Evolutionary conservation across 2,888 invertebrate genomes (phyloP).

Genomic region (Nephrocerus scutellatus): DNA sequence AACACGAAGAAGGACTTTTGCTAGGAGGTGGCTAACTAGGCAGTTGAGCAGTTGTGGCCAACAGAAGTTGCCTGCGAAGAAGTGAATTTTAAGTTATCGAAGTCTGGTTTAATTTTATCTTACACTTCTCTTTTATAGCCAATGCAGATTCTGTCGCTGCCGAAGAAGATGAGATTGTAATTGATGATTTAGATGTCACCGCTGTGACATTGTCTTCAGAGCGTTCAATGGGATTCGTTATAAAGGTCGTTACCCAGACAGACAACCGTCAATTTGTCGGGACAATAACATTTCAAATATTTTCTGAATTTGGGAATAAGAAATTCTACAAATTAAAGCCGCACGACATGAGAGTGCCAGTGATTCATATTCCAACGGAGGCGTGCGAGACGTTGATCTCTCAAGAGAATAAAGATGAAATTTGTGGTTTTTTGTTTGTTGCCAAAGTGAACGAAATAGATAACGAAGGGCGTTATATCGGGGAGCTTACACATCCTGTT

Average conservation of each 20-base stretch:
- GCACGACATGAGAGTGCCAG: slow-evolving; percentile 70
- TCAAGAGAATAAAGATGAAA: slow-evolving; percentile 34
- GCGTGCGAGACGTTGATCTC: slow-evolving; percentile 52
- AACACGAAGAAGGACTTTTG: no score
- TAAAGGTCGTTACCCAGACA: slow-evolving; percentile 65
- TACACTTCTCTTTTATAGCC: slow-evolving; percentile 16
- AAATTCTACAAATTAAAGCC: slow-evolving; percentile 68
- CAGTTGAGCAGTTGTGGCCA: no score
- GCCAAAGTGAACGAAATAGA: slow-evolving; percentile 54
- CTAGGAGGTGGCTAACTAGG: no score
- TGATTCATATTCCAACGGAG: slow-evolving; percentile 62
- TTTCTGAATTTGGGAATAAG: slow-evolving; percentile 50
- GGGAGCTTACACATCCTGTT: slow-evolving; percentile 60
- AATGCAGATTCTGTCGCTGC: slow-evolving; percentile 28
- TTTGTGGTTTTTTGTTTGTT: slow-evolving; percentile 55
- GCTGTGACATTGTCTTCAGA: slow-evolving; percentile 22
- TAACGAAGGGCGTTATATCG: slow-evolving; percentile 53
- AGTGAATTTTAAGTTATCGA: no score
- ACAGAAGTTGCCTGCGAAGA: no score
- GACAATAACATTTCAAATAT: slow-evolving; percentile 35
- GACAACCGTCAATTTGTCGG: slow-evolving; percentile 73
- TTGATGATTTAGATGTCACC: slow-evolving; percentile 23
- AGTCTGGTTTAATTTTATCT: no score
- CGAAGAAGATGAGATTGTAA: slow-evolving; percentile 26
- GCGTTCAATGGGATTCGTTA: slow-evolving; percentile 55